A percentile compares a stretch with the other conserved stretches of the same genome.
Conservation (phyloP, 2,888 invertebrate species). For the Camponotus fellah region DNA sequence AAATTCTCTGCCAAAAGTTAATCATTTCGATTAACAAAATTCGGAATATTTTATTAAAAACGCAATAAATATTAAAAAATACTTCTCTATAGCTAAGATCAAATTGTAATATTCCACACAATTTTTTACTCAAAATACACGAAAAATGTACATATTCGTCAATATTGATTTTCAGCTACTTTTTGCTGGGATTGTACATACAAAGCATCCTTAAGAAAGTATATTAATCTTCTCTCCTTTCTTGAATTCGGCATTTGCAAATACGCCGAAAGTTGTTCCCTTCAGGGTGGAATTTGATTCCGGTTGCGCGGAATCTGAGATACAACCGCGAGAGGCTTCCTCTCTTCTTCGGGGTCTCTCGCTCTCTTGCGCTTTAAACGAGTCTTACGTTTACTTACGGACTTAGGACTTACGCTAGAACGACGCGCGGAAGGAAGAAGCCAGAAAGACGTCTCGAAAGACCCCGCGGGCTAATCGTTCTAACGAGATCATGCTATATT, state of each 20-base stretch:
- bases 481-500: constrained; percentile 85
- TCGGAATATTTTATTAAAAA: too few relatives aligned
- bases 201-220: neutral
- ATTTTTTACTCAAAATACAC: too few relatives aligned
- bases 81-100: too few relatives aligned
- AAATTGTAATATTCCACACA: too few relatives aligned
- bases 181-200: too few relatives aligned
- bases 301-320: constrained; percentile 81
- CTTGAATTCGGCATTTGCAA: constrained; percentile 24
- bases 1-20: too few relatives aligned
- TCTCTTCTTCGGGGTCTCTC: constrained; percentile 69
- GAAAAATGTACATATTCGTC: too few relatives aligned
- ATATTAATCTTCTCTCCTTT: constrained; percentile 1
- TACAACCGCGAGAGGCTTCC: constrained; percentile 79
- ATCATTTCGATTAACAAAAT: too few relatives aligned
- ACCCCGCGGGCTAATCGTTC: constrained; percentile 83
- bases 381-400: constrained; percentile 84
- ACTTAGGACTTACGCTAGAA: constrained; percentile 76
- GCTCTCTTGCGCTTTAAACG: constrained; percentile 69
- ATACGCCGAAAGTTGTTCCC: constrained; percentile 46
- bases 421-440: constrained; percentile 78
- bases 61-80: too few relatives aligned
- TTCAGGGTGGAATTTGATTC: constrained; percentile 76
- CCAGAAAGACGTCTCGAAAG: constrained; percentile 83
- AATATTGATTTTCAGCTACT: too few relatives aligned